Conservation (phyloP, 2,888 invertebrate species). For the Tholera decimalis region DNA sequence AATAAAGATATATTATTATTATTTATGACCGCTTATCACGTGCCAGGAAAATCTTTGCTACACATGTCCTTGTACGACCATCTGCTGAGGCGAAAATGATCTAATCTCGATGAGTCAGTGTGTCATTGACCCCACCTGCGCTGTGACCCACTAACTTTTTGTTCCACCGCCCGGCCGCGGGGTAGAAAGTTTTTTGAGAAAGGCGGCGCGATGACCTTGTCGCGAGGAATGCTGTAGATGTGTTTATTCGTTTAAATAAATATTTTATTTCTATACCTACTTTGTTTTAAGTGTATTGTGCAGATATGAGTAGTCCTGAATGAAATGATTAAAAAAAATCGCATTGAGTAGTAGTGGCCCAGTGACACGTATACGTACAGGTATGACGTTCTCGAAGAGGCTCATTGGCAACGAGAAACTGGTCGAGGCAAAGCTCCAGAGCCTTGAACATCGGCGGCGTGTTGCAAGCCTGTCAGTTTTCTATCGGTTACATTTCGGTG, state of each 20-base stretch:
- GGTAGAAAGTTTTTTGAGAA: constrained; percentile 68
- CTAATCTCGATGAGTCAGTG: constrained; percentile 57
- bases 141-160: constrained; percentile 57
- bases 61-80: constrained; percentile 27
- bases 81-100: constrained; percentile 42
- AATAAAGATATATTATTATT: no score
- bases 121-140: constrained; percentile 60
- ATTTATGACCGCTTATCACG: neutral
- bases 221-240: constrained; percentile 50
- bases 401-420: no score
- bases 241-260: constrained; percentile 30
- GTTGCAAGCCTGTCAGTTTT: no score
- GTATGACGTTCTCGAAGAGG: no score
- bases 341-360: no score
- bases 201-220: constrained; percentile 59
- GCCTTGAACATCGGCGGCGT: no score
- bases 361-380: no score
- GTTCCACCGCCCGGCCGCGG: constrained; percentile 51
- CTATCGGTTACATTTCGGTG: no score
- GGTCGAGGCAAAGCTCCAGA: no score
- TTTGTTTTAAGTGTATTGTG: constrained; percentile 5
- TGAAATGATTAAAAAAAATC: no score
- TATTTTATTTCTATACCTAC: constrained; percentile 27
- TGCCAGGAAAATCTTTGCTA: constrained; percentile 2
- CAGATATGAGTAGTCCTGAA: neutral